These are phyloP conservation scores for Patagioenas fasciata DNA, from an alignment of 2,113 vertebrate genomes.

Conservation along the genomic window DNA sequence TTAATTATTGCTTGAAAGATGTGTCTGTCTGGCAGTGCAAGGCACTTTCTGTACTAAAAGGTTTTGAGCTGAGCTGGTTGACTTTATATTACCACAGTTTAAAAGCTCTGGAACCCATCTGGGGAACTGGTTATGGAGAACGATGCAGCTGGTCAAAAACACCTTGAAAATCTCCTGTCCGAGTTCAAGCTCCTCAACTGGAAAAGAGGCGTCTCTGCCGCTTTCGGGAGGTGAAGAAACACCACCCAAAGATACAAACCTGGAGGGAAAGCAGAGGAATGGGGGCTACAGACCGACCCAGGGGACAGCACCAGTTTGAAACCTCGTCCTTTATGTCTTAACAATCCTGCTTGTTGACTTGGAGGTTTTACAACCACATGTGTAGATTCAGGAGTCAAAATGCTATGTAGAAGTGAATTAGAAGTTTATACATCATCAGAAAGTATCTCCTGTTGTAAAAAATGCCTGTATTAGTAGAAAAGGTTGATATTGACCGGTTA, in stretches of 20 bases:
- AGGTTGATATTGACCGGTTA: background rate
- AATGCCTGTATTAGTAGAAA: background rate
- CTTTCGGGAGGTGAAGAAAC: background rate
- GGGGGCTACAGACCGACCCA: rapidly evolving
- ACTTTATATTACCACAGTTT: background rate
- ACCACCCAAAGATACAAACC: rapidly evolving
- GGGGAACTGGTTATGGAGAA: background rate
- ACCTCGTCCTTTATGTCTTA: background rate
- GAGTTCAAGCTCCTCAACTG: background rate
- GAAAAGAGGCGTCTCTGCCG: background rate
- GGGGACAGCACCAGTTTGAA: background rate
- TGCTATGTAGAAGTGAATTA: background rate
- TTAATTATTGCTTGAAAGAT: background rate
- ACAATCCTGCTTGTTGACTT: background rate
- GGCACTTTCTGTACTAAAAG: background rate
- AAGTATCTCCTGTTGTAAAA: background rate
- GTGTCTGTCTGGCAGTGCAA: rapidly evolving
- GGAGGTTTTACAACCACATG: background rate
- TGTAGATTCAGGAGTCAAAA: background rate
- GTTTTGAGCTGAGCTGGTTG: background rate
- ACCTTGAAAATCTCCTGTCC: rapidly evolving
- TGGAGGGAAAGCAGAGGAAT: background rate
- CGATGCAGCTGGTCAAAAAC: background rate
- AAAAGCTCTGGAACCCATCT: background rate
- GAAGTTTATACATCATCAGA: background rate